Percentiles rank a stretch among this genome's conserved stretches.
phyloP scores from a whole-genome alignment of 2,113 vertebrate genomes.

The Chelonoidis abingdonii region DNA sequence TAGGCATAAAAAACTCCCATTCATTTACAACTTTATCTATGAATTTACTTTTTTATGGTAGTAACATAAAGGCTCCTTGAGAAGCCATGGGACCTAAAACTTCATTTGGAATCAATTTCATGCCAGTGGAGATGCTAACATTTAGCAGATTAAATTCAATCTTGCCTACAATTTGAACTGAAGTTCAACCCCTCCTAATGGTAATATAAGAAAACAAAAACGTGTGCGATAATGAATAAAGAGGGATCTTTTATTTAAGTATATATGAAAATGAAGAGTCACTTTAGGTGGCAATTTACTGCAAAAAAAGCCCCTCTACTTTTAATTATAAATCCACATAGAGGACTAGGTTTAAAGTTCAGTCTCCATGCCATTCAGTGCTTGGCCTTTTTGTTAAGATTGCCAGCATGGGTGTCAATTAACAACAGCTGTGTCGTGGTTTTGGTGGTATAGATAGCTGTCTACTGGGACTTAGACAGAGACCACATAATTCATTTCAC shows the following conservation, averaged over 20 bases:
- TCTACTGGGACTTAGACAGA: not conserved
- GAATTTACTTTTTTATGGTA: not conserved
- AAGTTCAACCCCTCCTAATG: not conserved
- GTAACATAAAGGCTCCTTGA: not conserved
- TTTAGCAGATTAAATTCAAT: not conserved
- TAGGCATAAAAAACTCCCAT: not conserved
- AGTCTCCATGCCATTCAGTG: slow-evolving; percentile 5
- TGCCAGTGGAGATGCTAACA: not conserved
- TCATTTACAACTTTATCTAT: not conserved
- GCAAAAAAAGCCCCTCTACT: not conserved
- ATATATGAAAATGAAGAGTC: not conserved
- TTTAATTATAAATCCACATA: not conserved
- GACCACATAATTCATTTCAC: not conserved
- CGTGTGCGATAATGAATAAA: slow-evolving; percentile 6
- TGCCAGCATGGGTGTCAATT: not conserved
- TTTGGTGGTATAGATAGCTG: not conserved
- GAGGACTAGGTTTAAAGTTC: not conserved
- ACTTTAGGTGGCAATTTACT: not conserved
- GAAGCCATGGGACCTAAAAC: not conserved
- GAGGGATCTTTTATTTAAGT: not conserved
- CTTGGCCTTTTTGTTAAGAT: not conserved
- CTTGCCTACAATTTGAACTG: not conserved
- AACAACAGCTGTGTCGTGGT: not conserved
- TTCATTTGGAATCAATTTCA: not conserved
- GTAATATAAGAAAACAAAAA: not conserved